These are phyloP conservation scores for Pyrrhia umbra DNA, from an alignment of 2,888 invertebrate genomes.

Conservation along the genomic window DNA sequence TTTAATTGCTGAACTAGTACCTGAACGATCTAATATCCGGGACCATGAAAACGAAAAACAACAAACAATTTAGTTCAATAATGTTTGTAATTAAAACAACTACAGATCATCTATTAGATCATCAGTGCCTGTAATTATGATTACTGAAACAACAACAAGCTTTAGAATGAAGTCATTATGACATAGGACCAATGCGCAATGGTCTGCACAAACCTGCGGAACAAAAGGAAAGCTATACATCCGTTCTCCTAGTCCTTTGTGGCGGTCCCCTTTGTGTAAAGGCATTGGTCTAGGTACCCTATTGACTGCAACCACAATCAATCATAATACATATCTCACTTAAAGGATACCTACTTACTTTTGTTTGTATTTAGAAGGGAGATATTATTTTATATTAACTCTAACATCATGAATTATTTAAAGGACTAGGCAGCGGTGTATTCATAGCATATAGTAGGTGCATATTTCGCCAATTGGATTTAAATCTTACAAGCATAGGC, in stretches of 20 bases:
- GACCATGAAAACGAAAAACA: background rate
- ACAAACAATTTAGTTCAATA: background rate
- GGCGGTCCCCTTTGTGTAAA: background rate
- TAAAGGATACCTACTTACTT: background rate
- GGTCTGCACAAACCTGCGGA: background rate
- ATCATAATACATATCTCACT: slow-evolving; percentile 6
- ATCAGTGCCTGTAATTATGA: background rate
- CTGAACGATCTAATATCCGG: background rate
- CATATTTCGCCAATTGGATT: too few species aligned
- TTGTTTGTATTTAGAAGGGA: background rate
- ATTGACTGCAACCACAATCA: slow-evolving; percentile 10
- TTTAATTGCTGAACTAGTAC: background rate
- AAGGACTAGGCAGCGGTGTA: background rate
- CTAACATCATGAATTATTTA: background rate
- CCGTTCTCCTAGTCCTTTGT: background rate
- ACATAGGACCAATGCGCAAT: background rate
- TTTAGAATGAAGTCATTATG: slow-evolving; percentile 15
- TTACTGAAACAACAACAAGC: slow-evolving; percentile 18
- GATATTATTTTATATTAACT: too few species aligned
- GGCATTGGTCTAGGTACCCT: background rate
- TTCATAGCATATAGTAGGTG: too few species aligned
- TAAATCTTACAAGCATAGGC: too few species aligned
- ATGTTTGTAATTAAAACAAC: slow-evolving; percentile 7
- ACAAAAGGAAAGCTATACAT: slow-evolving; percentile 9
- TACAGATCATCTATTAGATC: slow-evolving; percentile 13